Base-by-base conservation (phyloP, 2,888 invertebrate species). In the Limenitis camilla region DNA sequence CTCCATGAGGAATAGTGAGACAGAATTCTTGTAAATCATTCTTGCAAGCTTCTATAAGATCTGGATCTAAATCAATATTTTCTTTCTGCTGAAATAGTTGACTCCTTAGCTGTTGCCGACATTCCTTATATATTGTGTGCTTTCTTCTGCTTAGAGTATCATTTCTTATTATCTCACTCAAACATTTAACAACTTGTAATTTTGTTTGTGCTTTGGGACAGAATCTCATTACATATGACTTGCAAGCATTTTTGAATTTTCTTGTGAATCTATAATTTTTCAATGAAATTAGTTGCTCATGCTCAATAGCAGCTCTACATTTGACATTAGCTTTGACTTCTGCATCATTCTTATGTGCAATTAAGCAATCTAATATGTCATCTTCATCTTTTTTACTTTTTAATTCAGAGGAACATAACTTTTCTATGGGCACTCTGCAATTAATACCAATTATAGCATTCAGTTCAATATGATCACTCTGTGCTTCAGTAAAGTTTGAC, bases 221-320 rank as follows among this genome's bases (percentile, higher is more conserved):
- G 71, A 90, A 91, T 58, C 91, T 86, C 50, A 90, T 88, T 0
- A 96, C 96, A 75, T 94, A 92, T 3, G 92, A 90, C 66, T 94
- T 94, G 69, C 99, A 99, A 0, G 97, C 95, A 75, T 97, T 92
- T 81, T 98, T 97, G 77, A 99, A 99, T 77, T 96, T 96, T 68
- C 93, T 94, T 1, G 95, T 96, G 74, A 98, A 99, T 67, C 93
- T 93, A 78, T 96, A 97, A 81, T 96, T 96, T 77, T 97, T 96
- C 60, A 99, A 76, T 3, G 96, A 94, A 57, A 98, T 94, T 56
- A 99, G 88, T 81, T 99, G 99, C 72, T 98, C 97, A 86, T 99
- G 99, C 81, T 99, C 98, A 45, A 99, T 94, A 56, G 97, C 96
- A 35, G 95, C 95, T 59, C 94, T 90, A 78, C 99, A 99, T 77